A percentile compares a stretch with the other conserved stretches of the same genome.
These are phyloP conservation scores for Nemoura dubitans DNA, from an alignment of 2,888 invertebrate species.

Conservation along the genomic window DNA sequence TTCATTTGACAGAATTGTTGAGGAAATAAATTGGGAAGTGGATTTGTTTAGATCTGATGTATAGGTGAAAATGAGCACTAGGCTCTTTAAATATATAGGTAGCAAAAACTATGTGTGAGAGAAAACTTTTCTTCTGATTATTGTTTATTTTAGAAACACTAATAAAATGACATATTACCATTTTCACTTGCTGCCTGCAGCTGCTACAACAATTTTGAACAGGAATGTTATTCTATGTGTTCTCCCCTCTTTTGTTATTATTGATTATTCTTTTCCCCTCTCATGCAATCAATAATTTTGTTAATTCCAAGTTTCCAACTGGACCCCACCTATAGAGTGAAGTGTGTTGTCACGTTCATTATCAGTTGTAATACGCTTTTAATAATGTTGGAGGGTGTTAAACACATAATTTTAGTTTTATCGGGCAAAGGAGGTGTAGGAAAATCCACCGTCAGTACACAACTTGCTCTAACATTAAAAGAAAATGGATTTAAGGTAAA, in stretches of 20 bases:
- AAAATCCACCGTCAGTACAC: conserved; percentile 95
- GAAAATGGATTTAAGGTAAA: conserved; percentile 84
- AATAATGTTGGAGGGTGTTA: conserved; percentile 79
- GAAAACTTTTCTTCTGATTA: no score
- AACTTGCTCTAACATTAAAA: conserved; percentile 86
- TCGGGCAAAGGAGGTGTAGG: conserved; percentile 99
- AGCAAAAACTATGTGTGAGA: no score
- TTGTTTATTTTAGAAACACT: no score
- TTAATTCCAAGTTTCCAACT: background rate
- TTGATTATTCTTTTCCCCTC: background rate
- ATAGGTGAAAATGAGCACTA: no score
- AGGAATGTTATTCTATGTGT: background rate
- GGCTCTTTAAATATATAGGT: no score
- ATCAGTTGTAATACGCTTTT: background rate
- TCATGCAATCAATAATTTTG: conserved; percentile 7
- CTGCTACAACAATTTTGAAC: background rate
- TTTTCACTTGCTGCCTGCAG: background rate
- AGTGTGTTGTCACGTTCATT: background rate
- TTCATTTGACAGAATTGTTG: conserved; percentile 1
- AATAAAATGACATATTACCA: conserved; percentile 34
- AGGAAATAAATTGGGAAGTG: background rate
- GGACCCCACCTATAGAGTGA: no score
- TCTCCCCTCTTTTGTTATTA: conserved; percentile 3
- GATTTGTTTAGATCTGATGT: background rate
- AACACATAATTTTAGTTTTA: conserved; percentile 88